Evolutionary conservation across 2,888 invertebrate species (phyloP), one percentile per base, ranked within the genome.

Genomic region (Nomada hirtipes): DNA sequence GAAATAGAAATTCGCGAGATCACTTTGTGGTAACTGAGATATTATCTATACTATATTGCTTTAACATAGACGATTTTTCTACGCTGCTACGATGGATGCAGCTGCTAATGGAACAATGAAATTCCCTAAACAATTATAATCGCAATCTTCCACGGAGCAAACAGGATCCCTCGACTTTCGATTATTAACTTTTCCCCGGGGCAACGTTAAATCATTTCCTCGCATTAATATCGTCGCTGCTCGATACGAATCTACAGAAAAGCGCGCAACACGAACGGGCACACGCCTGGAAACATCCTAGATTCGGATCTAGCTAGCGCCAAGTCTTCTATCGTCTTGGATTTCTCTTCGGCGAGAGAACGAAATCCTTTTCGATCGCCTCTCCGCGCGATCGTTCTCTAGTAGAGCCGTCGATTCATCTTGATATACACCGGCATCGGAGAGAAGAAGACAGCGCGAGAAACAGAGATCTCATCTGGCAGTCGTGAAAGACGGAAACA

Each of bases 361-460:
- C 79, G 79, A 74, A 82, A 84, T 84, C 76, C 68, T 59, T 61
- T 42, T 13, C 80, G 82, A 87, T 86, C 85, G 85, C 60, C 72
- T 80, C 82, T 57, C 47, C 36, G 36, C 36, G 36, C 36, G 36
- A 77, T 47, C 44, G 47, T 50, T 50, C 64, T 23, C 36, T 83
- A 86, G 86, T 79, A 86, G 77, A 82, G 84, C 85, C 88, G 81
- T 91, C 90, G 89, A 91, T 90, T 89, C 85, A 89, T 90, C 91
- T 88, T 89, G 90, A 91, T 89, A 90, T 90, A 86, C 84, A 78
- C 55, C 36, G 55, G 50, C n/a, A 4, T 4, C 18, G 47, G n/a
- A 18, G 60, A 59, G 50, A 53, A 20, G 29, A 44, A 70, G 44
- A n/a, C 50, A 53, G 52, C 57, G 29, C 57, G 76, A 60, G 53